Base-by-base conservation (phyloP, 2,113 vertebrate genomes). In the Chrysochloris asiatica region DNA sequence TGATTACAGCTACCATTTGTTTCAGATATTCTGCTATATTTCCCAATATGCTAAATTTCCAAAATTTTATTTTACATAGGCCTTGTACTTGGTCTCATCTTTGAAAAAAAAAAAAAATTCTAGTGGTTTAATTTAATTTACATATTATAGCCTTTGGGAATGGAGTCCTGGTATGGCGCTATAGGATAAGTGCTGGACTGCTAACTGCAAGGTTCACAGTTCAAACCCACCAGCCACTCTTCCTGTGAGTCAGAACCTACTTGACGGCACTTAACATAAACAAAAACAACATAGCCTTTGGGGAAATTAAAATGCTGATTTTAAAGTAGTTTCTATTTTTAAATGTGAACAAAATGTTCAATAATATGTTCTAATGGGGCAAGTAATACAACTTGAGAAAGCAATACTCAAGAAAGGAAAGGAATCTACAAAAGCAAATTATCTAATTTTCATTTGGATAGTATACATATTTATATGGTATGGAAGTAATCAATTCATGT, bases 21-120 rank as follows among this genome's bases (percentile, higher is more conserved):
- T 79, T 93, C 14, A 93, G 63, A 56, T n/a, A 26, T 61, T 72
- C 13, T 89, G 33, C 11, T 82, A 69, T 16, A 81, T 41, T n/a
- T n/a, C n/a, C n/a, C n/a, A n/a, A n/a, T n/a, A n/a, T n/a, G n/a
- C n/a, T 81, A 89, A 93, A 88, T 47, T n/a, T n/a, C n/a, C n/a
- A 95, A 83, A 92, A 77, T 22, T 16, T 79, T 52, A 93, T 59
- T 47, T 91, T 59, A 76, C 52, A 67, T 92, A 92, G 26, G 22
- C 6, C 17, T n/a, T 87, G 11, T 72, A 43, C 24, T 26, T 72
- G 36, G 4, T 36, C n/a, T n/a, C n/a, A n/a, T n/a, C n/a, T n/a
- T n/a, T n/a, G n/a, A n/a, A n/a, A n/a, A n/a, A n/a, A n/a, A n/a
- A 26, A 30, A 73, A 71, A 73, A 71, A 73, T 45, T 73, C 43